Evolutionary conservation across 2,888 invertebrate species (phyloP), one percentile per base, ranked within the genome.

Genomic region (Chorisops tibialis): DNA sequence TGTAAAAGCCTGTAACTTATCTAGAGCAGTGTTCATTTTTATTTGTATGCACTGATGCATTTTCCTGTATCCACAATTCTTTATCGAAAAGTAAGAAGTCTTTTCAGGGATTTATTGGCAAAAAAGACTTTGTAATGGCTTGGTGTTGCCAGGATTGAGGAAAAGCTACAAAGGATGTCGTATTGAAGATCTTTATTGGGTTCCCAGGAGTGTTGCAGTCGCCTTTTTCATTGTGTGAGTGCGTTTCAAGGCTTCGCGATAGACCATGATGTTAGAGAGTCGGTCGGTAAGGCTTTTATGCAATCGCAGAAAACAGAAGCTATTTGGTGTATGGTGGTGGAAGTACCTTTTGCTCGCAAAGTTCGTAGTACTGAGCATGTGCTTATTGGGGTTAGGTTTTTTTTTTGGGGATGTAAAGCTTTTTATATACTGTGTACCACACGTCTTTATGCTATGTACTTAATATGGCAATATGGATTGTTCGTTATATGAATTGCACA

Each of bases 211-310:
- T n/a, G n/a, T n/a, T n/a, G n/a, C n/a, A n/a, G n/a, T n/a, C n/a
- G n/a, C n/a, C n/a, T n/a, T n/a, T n/a, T n/a, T n/a, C n/a, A n/a
- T n/a, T n/a, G 45, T 45, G 43, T 56, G 43, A 35, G 56, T 56
- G 56, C 45, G 43, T 56, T 56, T 56, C 45, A 43, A 56, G 56
- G 56, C 56, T 56, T 24, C 43, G 22, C 39, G 43, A 45, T 45
- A 43, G n/a, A 21, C 30, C 35, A 30, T 30, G 56, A 18, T 56
- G 18, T 7, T 12, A 30, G 30, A 24, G 43, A 18, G 9, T 35
- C 30, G 43, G 56, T 43, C 45, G 18, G 21, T 22, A 22, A 45
- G 56, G 45, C 45, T 56, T 56, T 24, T 45, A 41, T 38, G 24
- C 35, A 43, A 30, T 30, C 16, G 19, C 45, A 16, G 30, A 14